phyloP scores from a whole-genome alignment of 1,140 invertebrate genomes.

The Micrasema longulum region DNA sequence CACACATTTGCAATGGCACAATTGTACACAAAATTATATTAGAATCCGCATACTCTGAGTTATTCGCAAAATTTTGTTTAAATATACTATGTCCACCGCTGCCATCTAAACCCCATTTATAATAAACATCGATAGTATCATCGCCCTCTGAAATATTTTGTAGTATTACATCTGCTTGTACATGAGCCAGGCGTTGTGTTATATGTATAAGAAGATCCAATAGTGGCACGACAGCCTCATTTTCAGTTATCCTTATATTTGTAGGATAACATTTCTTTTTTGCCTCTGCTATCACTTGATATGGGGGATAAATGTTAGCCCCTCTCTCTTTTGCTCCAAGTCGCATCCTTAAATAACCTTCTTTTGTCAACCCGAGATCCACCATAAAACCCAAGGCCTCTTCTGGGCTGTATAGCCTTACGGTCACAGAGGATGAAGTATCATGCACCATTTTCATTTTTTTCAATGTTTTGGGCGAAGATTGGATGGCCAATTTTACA shows the following conservation, averaged over 20 bases:
- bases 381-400: too few species aligned
- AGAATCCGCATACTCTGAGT: too few species aligned
- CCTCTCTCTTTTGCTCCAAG: slow-evolving; percentile 23
- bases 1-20: too few species aligned
- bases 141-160: slow-evolving; percentile 3
- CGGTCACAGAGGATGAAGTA: too few species aligned
- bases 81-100: slow-evolving; percentile 11
- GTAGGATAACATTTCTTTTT: slow-evolving; percentile 27
- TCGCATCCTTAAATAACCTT: not conserved
- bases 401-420: too few species aligned
- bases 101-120: slow-evolving; percentile 15
- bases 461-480: too few species aligned
- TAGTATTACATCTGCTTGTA: slow-evolving; percentile 23
- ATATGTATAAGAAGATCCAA: too few species aligned
- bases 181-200: slow-evolving; percentile 7
- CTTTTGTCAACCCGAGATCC: too few species aligned
- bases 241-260: slow-evolving; percentile 27
- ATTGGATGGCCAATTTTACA: too few species aligned
- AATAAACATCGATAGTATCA: slow-evolving; percentile 15
- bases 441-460: too few species aligned
- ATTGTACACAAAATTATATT: too few species aligned
- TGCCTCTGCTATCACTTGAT: too few species aligned
- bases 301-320: not conserved
- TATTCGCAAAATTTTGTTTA: slow-evolving; percentile 17
- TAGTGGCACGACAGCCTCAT: slow-evolving; percentile 8